Conservation (phyloP, 2,113 vertebrate species). For the Tylochromis polylepis region DNA sequence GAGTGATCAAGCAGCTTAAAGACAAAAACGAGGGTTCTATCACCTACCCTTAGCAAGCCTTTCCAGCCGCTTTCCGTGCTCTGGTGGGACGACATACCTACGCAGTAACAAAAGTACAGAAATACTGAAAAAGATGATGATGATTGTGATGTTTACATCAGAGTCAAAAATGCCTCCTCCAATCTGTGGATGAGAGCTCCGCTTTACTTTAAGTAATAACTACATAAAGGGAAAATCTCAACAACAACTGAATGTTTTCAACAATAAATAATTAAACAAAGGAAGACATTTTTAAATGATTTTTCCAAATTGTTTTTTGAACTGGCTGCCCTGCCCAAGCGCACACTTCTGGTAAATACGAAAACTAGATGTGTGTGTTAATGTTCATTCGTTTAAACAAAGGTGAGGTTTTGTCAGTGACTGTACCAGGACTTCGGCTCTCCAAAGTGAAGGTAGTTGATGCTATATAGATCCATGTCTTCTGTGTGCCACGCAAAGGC, state of each 20-base stretch:
- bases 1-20: background rate
- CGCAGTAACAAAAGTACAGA: background rate
- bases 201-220: background rate
- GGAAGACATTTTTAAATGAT: background rate
- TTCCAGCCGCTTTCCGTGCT: conserved; percentile 91
- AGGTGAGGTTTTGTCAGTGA: background rate
- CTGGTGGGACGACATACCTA: conserved; percentile 94
- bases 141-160: background rate
- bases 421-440: conserved; percentile 94
- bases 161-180: background rate
- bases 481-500: conserved; percentile 97
- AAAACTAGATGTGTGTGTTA: background rate
- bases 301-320: background rate
- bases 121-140: background rate
- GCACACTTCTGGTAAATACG: background rate
- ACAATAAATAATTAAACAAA: background rate
- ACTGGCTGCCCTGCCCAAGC: background rate
- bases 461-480: conserved; percentile 97
- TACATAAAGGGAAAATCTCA: background rate
- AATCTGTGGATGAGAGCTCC: background rate
- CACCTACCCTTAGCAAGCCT: conserved; percentile 90
- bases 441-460: conserved; percentile 96
- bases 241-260: background rate
- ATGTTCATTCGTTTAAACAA: background rate
- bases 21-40: background rate